These are phyloP conservation scores for Scolanthus callimorphus DNA, from an alignment of 92 coral and sea anemone species.

Conservation along the genomic window DNA sequence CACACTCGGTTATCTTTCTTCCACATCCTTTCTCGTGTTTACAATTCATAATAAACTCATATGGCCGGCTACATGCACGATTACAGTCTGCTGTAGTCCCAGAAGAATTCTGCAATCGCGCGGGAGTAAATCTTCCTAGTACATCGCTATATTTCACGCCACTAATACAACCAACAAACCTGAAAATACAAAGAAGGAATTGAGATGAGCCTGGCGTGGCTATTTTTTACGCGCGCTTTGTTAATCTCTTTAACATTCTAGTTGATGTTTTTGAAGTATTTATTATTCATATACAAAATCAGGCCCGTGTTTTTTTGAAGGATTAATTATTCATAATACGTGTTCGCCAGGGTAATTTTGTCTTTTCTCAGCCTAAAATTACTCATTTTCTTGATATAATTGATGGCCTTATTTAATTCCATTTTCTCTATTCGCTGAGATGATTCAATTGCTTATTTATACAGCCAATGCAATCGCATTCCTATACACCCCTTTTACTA, in stretches of 20 bases:
- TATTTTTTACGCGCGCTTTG: background rate
- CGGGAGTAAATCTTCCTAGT: conserved; percentile 21
- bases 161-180: conserved; percentile 30
- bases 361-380: conserved; percentile 1
- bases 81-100: conserved; percentile 45
- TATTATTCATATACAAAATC: conserved; percentile 37
- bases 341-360: conserved; percentile 26
- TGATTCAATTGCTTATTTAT: no score
- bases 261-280: conserved; percentile 8
- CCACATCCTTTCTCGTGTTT: conserved; percentile 41
- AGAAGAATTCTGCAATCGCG: conserved; percentile 14
- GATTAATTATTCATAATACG: conserved; percentile 30
- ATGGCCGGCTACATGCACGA: conserved; percentile 29
- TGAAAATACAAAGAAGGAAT: background rate
- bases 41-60: conserved; percentile 30
- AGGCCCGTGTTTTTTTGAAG: conserved; percentile 23
- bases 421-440: no score
- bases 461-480: no score
- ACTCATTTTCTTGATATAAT: no score
- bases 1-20: conserved; percentile 48
- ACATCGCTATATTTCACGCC: conserved; percentile 34
- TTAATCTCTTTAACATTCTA: background rate
- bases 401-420: no score
- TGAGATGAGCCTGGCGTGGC: background rate
- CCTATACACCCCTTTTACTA: no score